These are phyloP conservation scores for Andrena bicolor DNA, from an alignment of 2,888 invertebrate species.

Conservation along the genomic window DNA sequence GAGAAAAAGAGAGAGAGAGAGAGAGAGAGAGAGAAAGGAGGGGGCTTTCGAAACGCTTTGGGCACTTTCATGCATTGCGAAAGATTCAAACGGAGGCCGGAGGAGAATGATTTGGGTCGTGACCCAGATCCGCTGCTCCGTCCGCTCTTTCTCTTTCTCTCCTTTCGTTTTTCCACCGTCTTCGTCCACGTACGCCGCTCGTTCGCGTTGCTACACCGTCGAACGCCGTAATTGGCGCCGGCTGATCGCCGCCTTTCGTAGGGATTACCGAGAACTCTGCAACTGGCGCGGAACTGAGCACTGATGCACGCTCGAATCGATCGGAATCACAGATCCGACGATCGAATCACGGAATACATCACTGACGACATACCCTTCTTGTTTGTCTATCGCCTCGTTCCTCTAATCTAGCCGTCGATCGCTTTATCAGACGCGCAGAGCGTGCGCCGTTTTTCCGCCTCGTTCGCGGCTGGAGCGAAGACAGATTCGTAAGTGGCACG, in stretches of 20 bases:
- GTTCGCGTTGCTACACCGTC: conserved; percentile 50
- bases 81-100: conserved; percentile 67
- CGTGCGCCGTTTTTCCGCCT: background rate
- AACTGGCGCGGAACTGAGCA: conserved; percentile 20
- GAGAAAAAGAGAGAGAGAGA: background rate
- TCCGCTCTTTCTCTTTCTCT: conserved; percentile 40
- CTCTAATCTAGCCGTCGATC: background rate
- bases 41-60: conserved; percentile 63
- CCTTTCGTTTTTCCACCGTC: conserved; percentile 40
- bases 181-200: conserved; percentile 30
- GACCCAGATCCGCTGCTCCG: conserved; percentile 66
- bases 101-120: conserved; percentile 69
- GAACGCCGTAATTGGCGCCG: conserved; percentile 56
- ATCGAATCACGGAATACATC: background rate
- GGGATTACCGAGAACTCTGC: conserved; percentile 28
- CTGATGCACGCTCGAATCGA: background rate
- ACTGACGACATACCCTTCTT: background rate
- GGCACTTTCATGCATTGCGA: conserved; percentile 72
- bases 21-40: background rate
- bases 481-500: conserved; percentile 27
- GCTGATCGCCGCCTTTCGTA: conserved; percentile 38
- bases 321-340: background rate
- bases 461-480: background rate
- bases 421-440: background rate
- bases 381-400: background rate